Base-by-base conservation (phyloP, 2,113 vertebrate genomes). In the Sardina pilchardus region DNA sequence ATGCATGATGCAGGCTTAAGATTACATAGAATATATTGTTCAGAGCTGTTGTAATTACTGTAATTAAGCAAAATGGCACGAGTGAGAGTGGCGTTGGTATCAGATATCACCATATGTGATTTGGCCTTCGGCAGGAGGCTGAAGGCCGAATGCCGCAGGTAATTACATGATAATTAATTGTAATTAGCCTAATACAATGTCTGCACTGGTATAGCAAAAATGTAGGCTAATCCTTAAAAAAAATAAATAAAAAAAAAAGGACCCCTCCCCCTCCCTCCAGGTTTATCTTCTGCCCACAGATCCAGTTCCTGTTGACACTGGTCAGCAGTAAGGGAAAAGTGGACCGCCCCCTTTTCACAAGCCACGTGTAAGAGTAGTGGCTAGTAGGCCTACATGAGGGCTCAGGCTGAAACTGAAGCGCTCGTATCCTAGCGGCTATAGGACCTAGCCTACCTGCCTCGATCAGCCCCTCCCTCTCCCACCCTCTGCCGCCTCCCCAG, bases 401-500 rank as follows among this genome's bases (percentile, higher is more conserved):
- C 7, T 71, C 1, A 3, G 53, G 17, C 53, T 56, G n/a, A 5
- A 24, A 24, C 53, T 24, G 53, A 56, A 14, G 71, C 16, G 30
- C 71, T 19, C 4, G 19, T 36, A 75, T 75, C 10, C 30, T 36
- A n/a, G n/a, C n/a, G n/a, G n/a, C n/a, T n/a, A n/a, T n/a, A n/a
- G n/a, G n/a, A n/a, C n/a, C n/a, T n/a, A 36, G 71, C 14, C 71
- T 17, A 75, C 71, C 91, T 87, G 93, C 88, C 86, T 91, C 93
- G 92, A 1, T 91, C 93, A 92, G 92, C 92, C 90, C 82, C 88
- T 81, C 90, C 89, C 89, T 90, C 88, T 87, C 87, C 92, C 92
- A 90, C 92, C 93, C 21, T 16, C 16, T 50, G 16, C 81, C 88
- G 59, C 89, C 90, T 92, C 91, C 90, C 88, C 90, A 89, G 90